Evolutionary conservation across 2,888 invertebrate genomes (phyloP).

Genomic region (Villa cingulata): DNA sequence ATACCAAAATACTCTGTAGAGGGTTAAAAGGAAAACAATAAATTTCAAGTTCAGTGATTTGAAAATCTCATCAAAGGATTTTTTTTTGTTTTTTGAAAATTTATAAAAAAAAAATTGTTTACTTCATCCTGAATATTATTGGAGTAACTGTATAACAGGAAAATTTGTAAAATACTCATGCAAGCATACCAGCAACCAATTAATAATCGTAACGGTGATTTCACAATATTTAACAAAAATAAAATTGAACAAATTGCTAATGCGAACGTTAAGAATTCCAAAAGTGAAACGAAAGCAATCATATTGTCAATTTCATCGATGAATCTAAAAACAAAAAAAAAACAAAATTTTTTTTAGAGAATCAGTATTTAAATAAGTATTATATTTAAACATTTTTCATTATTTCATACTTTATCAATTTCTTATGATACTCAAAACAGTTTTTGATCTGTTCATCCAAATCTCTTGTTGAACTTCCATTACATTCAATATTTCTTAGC

Average conservation of each 20-base stretch:
- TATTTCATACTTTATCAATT: neutral
- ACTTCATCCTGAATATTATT: neutral
- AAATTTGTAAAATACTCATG: neutral
- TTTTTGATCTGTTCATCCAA: neutral
- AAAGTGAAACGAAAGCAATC: neutral
- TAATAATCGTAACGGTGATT: neutral
- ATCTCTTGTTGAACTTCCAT: neutral
- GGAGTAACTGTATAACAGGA: neutral
- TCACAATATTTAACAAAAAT: neutral
- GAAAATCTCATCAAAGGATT: neutral
- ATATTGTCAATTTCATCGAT: neutral
- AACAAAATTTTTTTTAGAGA: too few species aligned
- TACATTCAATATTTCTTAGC: neutral
- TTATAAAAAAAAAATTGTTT: neutral
- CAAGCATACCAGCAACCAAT: neutral
- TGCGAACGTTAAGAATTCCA: neutral
- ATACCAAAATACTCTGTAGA: neutral
- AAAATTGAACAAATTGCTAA: neutral
- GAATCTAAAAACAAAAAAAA: neutral
- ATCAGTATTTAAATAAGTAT: too few species aligned
- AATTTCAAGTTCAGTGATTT: too few species aligned
- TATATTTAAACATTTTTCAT: too few species aligned
- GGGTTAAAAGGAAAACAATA: too few species aligned
- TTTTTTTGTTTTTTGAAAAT: neutral
- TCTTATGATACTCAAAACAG: neutral